Evolutionary conservation across 1,140 invertebrate genomes (phyloP).

Genomic region (Eufriesea mexicana): DNA sequence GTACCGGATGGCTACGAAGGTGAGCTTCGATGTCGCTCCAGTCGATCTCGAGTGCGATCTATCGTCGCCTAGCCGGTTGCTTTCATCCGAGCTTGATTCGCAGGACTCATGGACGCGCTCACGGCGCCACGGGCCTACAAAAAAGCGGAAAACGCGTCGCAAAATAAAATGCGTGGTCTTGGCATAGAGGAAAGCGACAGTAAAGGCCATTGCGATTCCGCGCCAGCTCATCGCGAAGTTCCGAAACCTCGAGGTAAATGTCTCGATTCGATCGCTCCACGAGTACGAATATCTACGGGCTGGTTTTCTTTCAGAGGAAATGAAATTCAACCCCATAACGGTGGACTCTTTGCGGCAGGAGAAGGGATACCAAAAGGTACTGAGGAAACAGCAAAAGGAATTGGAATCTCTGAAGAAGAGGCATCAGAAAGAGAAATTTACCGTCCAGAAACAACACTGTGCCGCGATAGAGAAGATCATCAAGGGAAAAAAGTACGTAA

Average conservation of each 20-base stretch:
- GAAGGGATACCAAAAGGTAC: constrained; percentile 97
- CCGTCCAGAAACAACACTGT: constrained; percentile 97
- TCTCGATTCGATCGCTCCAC: not conserved
- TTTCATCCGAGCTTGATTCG: constrained; percentile 33
- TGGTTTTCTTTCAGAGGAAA: constrained; percentile 80
- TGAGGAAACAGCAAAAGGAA: constrained; percentile 98
- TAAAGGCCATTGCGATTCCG: constrained; percentile 73
- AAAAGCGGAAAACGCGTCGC: constrained; percentile 76
- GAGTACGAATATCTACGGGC: constrained; percentile 16
- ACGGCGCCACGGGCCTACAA: constrained; percentile 96
- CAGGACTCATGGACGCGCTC: constrained; percentile 98
- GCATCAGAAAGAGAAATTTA: constrained; percentile 95
- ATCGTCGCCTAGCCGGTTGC: not conserved
- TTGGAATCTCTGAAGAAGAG: constrained; percentile 95
- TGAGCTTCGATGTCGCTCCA: constrained; percentile 66
- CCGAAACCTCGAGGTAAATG: constrained; percentile 76
- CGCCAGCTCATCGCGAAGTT: constrained; percentile 74
- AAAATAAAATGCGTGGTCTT: constrained; percentile 77
- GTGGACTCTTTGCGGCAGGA: constrained; percentile 94
- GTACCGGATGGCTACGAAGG: constrained; percentile 99
- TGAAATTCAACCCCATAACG: constrained; percentile 96
- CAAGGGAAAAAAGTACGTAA: constrained; percentile 93
- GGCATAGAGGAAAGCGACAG: constrained; percentile 79
- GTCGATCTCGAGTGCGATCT: too few relatives aligned
- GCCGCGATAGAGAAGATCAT: constrained; percentile 97